These are phyloP conservation scores for Pseudocheirus occidentalis DNA, from an alignment of 2,797 vertebrate species.

Conservation along the genomic window DNA sequence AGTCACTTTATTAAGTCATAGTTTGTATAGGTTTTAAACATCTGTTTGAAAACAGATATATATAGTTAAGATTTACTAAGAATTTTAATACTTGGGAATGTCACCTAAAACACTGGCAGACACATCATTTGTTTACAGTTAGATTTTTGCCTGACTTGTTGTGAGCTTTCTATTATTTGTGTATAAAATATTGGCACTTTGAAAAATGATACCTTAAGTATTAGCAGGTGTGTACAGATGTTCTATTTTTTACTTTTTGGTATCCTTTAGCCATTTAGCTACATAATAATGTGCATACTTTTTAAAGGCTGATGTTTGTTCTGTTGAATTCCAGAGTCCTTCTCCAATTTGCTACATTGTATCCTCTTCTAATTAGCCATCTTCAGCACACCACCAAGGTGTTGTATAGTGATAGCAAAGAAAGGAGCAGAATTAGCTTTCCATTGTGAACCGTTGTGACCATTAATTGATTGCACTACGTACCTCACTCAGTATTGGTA, in stretches of 20 bases:
- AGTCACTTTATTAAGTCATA: constrained; percentile 52
- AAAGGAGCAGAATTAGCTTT: constrained; percentile 53
- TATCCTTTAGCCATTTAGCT: constrained; percentile 54
- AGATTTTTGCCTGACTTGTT: constrained; percentile 49
- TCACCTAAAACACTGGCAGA: constrained; percentile 57
- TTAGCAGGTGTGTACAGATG: constrained; percentile 38
- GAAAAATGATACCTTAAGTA: constrained; percentile 20
- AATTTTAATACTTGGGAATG: constrained; percentile 40
- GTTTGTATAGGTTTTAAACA: constrained; percentile 56
- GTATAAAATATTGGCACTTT: constrained; percentile 38
- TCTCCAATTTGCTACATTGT: constrained; percentile 50
- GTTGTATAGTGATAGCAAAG: constrained; percentile 32
- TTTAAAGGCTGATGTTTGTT: constrained; percentile 46
- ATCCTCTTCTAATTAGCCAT: constrained; percentile 50
- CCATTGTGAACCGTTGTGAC: constrained; percentile 37
- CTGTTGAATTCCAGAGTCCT: constrained; percentile 40
- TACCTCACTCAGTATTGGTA: constrained; percentile 18
- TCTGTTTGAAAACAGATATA: constrained; percentile 49
- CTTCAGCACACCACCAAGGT: constrained; percentile 56
- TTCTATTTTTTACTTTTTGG: constrained; percentile 57
- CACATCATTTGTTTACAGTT: constrained; percentile 13
- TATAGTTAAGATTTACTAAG: constrained; percentile 50
- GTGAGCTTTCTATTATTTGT: neutral
- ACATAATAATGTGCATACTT: constrained; percentile 36
- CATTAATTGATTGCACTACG: neutral